Percentiles rank a stretch among this genome's conserved stretches.
Conservation (phyloP, 1,140 invertebrate species). For the Paramacrobiotus metropolitanus region DNA sequence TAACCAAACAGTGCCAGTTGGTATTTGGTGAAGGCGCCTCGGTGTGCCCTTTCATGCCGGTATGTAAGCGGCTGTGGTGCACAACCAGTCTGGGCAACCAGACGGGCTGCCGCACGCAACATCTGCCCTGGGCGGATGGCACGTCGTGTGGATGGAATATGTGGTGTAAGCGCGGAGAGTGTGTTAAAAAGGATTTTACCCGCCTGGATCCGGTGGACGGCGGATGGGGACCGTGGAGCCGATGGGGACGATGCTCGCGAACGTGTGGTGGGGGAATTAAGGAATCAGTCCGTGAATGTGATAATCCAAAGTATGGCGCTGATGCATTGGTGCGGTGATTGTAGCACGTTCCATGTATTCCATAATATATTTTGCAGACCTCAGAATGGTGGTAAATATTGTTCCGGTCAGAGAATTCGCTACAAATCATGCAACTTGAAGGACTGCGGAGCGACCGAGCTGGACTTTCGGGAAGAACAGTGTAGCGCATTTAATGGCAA, state of each 20-base stretch:
- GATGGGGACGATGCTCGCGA: conserved; percentile 47
- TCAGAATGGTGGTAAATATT: conserved; percentile 37
- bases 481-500: conserved; percentile 49
- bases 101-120: conserved; percentile 47
- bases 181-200: conserved; percentile 30
- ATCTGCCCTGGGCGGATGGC: conserved; percentile 78
- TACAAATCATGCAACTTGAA: conserved; percentile 36
- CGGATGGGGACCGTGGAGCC: conserved; percentile 54
- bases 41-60: conserved; percentile 44
- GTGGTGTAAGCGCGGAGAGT: conserved; percentile 60
- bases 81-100: conserved; percentile 30
- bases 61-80: conserved; percentile 59
- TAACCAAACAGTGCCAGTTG: conserved; percentile 50
- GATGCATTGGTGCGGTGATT: too few species aligned
- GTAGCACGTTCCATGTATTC: conserved; percentile 6
- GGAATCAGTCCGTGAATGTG: conserved; percentile 43
- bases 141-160: conserved; percentile 42
- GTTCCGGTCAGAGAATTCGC: conserved; percentile 44
- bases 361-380: conserved; percentile 20
- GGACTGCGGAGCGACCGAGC: conserved; percentile 27
- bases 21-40: conserved; percentile 41
- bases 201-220: conserved; percentile 36
- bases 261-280: conserved; percentile 65
- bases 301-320: conserved; percentile 35
- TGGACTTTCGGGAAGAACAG: conserved; percentile 51